Conservation (phyloP, 2,888 invertebrate genomes). For the Brachyptera putata region DNA sequence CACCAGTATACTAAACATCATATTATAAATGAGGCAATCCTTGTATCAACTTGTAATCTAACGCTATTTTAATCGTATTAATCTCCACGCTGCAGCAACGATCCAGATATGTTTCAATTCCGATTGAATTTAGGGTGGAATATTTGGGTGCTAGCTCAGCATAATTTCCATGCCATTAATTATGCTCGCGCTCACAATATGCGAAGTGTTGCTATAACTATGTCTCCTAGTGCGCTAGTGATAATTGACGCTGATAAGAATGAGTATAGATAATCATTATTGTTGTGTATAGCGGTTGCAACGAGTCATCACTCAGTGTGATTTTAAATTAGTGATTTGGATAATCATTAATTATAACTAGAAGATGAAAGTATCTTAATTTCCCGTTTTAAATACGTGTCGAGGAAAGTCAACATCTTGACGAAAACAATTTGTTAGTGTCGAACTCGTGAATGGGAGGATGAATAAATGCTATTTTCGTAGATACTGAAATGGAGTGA, state of each 20-base stretch:
- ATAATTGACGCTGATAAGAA: conserved; percentile 9
- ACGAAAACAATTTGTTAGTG: background rate
- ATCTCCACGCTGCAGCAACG: background rate
- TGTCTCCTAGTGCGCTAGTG: too few relatives aligned
- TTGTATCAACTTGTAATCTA: too few relatives aligned
- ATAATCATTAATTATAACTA: background rate
- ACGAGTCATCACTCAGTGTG: conserved; percentile 5
- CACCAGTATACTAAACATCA: too few relatives aligned
- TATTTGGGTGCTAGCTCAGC: background rate
- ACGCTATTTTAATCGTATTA: conserved; percentile 2
- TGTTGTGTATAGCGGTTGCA: too few relatives aligned
- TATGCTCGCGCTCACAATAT: background rate
- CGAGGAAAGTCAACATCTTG: background rate
- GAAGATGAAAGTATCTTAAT: background rate
- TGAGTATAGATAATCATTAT: too few relatives aligned
- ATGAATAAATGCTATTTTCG: too few relatives aligned
- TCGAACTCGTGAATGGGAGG: background rate
- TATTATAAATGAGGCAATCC: too few relatives aligned
- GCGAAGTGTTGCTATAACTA: background rate
- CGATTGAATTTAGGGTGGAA: too few relatives aligned
- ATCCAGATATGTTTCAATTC: background rate
- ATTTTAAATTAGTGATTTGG: background rate
- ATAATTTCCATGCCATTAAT: background rate
- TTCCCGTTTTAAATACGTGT: background rate
- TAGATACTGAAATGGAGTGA: too few relatives aligned